Evolutionary conservation across 2,888 invertebrate species (phyloP).

Genomic region (Cheilosia scutellata): DNA sequence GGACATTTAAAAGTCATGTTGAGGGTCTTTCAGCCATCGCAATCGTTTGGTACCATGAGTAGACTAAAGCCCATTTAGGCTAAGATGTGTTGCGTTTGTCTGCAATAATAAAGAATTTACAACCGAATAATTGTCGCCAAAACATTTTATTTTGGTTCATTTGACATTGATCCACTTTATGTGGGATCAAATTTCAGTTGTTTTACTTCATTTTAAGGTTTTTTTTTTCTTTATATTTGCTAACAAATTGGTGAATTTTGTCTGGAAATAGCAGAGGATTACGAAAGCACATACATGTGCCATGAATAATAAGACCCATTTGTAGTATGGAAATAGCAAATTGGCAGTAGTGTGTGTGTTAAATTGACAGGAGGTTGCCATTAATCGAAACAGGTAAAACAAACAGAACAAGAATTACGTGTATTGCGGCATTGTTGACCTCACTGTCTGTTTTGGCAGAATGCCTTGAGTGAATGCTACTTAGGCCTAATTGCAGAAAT

Average conservation of each 20-base stretch:
- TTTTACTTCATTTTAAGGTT: conserved; percentile 1
- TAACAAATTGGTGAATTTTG: conserved; percentile 50
- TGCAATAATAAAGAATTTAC: conserved; percentile 37
- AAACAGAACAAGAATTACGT: conserved; percentile 56
- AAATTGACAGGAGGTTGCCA: conserved; percentile 22
- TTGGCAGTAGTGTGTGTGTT: conserved; percentile 2
- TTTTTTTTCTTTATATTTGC: conserved; percentile 7
- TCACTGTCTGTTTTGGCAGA: conserved; percentile 39
- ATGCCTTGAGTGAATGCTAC: conserved; percentile 10
- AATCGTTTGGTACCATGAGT: neutral
- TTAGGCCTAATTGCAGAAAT: conserved; percentile 4
- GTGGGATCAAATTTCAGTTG: conserved; percentile 1
- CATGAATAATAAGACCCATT: conserved; percentile 53
- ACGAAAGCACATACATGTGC: conserved; percentile 37
- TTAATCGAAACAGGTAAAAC: conserved; percentile 44
- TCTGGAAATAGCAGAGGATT: conserved; percentile 53
- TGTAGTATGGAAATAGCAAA: conserved; percentile 33
- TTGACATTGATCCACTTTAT: conserved; percentile 52
- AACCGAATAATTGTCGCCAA: conserved; percentile 38
- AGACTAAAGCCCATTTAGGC: neutral
- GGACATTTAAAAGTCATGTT: conserved; percentile 52
- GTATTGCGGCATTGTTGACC: conserved; percentile 48
- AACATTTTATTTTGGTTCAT: conserved; percentile 6
- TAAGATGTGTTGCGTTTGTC: conserved; percentile 22
- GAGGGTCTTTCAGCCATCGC: neutral